These are phyloP conservation scores for Plectrocnemia conspersa DNA, from an alignment of 1,140 invertebrate genomes.

Conservation along the genomic window DNA sequence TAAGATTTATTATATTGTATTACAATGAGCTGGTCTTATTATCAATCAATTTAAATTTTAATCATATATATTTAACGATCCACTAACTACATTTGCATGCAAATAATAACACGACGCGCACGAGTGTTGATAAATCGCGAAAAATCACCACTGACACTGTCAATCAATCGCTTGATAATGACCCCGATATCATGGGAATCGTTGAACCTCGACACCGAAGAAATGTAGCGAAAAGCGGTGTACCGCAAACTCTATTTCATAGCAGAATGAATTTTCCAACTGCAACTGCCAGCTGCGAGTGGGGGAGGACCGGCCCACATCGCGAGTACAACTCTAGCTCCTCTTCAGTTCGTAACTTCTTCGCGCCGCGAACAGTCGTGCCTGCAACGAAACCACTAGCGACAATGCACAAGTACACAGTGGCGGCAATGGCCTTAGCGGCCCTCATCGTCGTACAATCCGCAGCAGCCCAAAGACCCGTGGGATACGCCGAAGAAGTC, in stretches of 20 bases:
- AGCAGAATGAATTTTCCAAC: conserved; percentile 30
- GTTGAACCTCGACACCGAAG: conserved; percentile 28
- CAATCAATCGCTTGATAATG: conserved; percentile 22
- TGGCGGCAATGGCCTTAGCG: conserved; percentile 38
- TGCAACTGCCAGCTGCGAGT: not conserved
- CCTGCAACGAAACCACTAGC: conserved; percentile 40
- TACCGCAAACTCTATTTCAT: conserved; percentile 20
- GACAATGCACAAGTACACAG: conserved; percentile 6
- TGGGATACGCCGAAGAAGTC: conserved; percentile 27
- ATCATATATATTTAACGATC: too few species aligned
- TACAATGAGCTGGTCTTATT: too few species aligned
- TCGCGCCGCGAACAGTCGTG: conserved; percentile 42
- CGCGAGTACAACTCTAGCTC: conserved; percentile 41
- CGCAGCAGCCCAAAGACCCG: conserved; percentile 33
- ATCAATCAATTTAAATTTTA: too few species aligned
- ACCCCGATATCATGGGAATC: conserved; percentile 30
- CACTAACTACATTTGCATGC: too few species aligned
- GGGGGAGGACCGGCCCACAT: conserved; percentile 16
- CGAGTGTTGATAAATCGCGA: too few species aligned
- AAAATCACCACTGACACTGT: too few species aligned
- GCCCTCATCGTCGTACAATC: conserved; percentile 32
- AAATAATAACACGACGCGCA: too few species aligned
- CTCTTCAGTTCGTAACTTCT: conserved; percentile 39
- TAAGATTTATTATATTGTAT: too few species aligned
- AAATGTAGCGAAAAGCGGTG: conserved; percentile 27